A percentile compares a stretch with the other conserved stretches of the same genome.
Conservation (phyloP, 64 coral and sea anemone species). For the Exaiptasia diaphana region DNA sequence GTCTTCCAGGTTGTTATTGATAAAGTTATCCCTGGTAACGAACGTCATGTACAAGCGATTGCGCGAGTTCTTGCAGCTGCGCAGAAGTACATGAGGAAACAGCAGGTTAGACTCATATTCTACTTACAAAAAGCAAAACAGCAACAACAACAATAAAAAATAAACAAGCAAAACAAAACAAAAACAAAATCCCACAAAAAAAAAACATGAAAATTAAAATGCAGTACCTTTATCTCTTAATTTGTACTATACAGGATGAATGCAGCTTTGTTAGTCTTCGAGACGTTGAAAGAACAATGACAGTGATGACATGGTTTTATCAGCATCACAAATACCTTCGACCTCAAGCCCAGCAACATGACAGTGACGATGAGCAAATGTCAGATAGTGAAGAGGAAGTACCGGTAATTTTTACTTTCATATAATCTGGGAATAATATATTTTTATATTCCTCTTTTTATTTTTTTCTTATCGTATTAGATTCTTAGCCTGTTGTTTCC, state of each 20-base stretch:
- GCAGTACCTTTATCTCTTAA: background rate
- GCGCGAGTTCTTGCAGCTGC: constrained; percentile 68
- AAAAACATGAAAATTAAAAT: too few relatives aligned
- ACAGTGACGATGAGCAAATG: background rate
- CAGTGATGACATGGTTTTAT: constrained; percentile 75
- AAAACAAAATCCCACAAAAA: too few relatives aligned
- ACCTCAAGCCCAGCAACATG: background rate
- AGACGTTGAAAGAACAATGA: constrained; percentile 70
- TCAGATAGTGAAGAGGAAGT: background rate
- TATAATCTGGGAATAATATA: too few relatives aligned
- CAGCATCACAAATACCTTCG: constrained; percentile 12
- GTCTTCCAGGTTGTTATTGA: constrained; percentile 47
- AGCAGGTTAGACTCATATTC: constrained; percentile 79
- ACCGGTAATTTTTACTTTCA: too few relatives aligned
- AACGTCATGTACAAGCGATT: constrained; percentile 38
- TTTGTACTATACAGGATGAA: constrained; percentile 44
- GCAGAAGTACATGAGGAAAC: constrained; percentile 78
- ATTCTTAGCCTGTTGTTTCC: background rate
- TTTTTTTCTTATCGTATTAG: background rate
- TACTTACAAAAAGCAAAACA: too few relatives aligned
- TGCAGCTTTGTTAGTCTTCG: constrained; percentile 85
- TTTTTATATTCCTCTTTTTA: too few relatives aligned
- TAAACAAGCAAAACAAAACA: too few relatives aligned
- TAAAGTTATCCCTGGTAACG: constrained; percentile 28
- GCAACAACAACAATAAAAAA: too few relatives aligned